Evolutionary conservation across 1,140 invertebrate species (phyloP).

Genomic region (Dufourea novaeangliae): DNA sequence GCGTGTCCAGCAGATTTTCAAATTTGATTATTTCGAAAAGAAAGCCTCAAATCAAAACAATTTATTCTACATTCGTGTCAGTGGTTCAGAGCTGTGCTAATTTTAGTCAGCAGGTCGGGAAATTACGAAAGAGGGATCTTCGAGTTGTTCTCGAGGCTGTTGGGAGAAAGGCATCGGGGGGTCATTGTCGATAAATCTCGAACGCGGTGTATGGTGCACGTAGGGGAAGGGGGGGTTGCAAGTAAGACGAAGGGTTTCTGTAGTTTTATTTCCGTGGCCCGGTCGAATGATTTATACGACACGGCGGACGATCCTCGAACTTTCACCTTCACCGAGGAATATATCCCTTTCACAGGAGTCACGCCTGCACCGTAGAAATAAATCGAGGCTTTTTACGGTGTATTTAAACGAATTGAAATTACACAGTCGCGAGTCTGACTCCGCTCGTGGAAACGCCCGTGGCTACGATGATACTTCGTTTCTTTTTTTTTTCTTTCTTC

Average conservation of each 20-base stretch:
- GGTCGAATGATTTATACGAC: slow-evolving; percentile 36
- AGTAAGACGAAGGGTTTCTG: not conserved
- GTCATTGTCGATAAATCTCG: slow-evolving; percentile 22
- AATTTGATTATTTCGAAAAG: too few relatives aligned
- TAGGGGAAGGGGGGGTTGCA: not conserved
- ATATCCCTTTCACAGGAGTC: slow-evolving; percentile 27
- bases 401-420: slow-evolving; percentile 36
- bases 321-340: slow-evolving; percentile 59
- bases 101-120: not conserved
- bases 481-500: too few relatives aligned
- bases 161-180: not conserved
- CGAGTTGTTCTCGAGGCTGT: not conserved
- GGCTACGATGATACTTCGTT: not conserved
- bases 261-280: slow-evolving; percentile 23
- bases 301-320: slow-evolving; percentile 36
- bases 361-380: slow-evolving; percentile 11
- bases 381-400: slow-evolving; percentile 19
- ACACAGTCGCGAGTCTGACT: not conserved
- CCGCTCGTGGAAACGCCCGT: too few relatives aligned
- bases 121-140: not conserved
- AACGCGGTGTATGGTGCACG: not conserved
- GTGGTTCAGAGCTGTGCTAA: not conserved
- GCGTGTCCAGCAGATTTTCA: too few relatives aligned
- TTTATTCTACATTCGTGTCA: too few relatives aligned
- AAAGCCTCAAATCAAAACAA: too few relatives aligned